phyloP scores from a whole-genome alignment of 1,140 invertebrate genomes.

The Holotrichia oblita region DNA sequence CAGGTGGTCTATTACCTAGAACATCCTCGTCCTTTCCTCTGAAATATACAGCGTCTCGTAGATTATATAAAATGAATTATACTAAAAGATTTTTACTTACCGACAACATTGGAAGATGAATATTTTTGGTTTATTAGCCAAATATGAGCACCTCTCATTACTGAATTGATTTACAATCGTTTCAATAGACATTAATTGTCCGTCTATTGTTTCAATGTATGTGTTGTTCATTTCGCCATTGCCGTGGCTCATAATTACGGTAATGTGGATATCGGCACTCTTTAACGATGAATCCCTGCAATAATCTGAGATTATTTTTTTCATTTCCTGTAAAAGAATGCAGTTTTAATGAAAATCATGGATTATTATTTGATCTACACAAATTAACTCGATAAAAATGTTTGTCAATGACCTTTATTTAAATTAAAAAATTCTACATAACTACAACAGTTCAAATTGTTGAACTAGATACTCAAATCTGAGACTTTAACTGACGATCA shows the following conservation, averaged over 20 bases:
- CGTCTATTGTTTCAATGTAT: conserved; percentile 62
- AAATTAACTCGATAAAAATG: too few relatives aligned
- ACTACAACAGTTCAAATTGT: too few relatives aligned
- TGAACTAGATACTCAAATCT: too few relatives aligned
- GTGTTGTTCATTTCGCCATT: conserved; percentile 53
- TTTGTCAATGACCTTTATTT: too few relatives aligned
- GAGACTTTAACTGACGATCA: too few relatives aligned
- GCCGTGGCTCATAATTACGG: conserved; percentile 71
- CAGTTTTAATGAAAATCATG: neutral
- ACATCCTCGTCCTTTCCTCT: neutral
- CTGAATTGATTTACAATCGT: conserved; percentile 71
- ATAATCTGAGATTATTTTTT: conserved; percentile 57
- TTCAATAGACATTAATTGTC: conserved; percentile 58
- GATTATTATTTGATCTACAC: too few relatives aligned
- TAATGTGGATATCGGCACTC: conserved; percentile 65
- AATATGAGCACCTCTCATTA: conserved; percentile 65
- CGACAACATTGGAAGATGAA: conserved; percentile 74
- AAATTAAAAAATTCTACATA: too few relatives aligned
- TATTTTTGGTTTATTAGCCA: conserved; percentile 78
- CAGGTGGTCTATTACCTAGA: too few relatives aligned
- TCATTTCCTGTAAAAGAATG: conserved; percentile 59
- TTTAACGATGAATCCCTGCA: conserved; percentile 53
- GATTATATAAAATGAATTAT: too few relatives aligned
- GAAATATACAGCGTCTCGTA: neutral
- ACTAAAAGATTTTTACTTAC: neutral